Percentiles rank a stretch among this genome's conserved stretches.
These are phyloP conservation scores for Pammene fasciana DNA, from an alignment of 2,888 invertebrate genomes.

Conservation along the genomic window DNA sequence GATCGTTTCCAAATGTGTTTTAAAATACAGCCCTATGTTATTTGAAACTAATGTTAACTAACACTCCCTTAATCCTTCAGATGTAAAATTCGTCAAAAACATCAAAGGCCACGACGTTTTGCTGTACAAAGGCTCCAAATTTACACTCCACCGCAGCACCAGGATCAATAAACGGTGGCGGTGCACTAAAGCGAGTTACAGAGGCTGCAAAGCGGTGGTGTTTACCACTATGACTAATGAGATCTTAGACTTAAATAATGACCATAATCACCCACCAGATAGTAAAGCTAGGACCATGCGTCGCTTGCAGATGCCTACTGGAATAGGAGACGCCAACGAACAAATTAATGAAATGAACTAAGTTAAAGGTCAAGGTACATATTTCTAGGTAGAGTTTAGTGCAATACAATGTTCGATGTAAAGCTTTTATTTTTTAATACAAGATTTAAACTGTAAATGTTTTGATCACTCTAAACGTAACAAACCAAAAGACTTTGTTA, in stretches of 20 bases:
- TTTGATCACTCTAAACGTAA: too few relatives aligned
- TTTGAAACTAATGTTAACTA: constrained; percentile 6
- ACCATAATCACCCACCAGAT: constrained; percentile 22
- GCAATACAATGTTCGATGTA: too few relatives aligned
- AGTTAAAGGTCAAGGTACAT: background rate
- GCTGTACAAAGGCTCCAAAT: constrained; percentile 36
- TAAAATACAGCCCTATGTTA: too few relatives aligned
- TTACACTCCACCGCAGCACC: constrained; percentile 22
- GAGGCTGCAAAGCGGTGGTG: constrained; percentile 36
- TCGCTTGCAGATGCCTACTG: background rate
- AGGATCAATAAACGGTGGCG: constrained; percentile 44
- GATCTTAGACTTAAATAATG: constrained; percentile 13
- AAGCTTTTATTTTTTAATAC: too few relatives aligned
- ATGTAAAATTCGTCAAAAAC: constrained; percentile 14
- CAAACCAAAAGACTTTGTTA: too few relatives aligned
- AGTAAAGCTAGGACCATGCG: background rate
- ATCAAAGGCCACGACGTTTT: constrained; percentile 36
- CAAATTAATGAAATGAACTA: background rate
- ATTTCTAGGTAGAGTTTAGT: background rate
- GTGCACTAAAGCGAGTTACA: constrained; percentile 43
- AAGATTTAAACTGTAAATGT: too few relatives aligned
- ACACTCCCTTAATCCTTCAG: background rate
- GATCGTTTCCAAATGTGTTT: too few relatives aligned
- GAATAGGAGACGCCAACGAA: background rate
- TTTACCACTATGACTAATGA: constrained; percentile 7